These are phyloP conservation scores for Galbula dea DNA, from an alignment of 2,113 vertebrate genomes.

Conservation along the genomic window DNA sequence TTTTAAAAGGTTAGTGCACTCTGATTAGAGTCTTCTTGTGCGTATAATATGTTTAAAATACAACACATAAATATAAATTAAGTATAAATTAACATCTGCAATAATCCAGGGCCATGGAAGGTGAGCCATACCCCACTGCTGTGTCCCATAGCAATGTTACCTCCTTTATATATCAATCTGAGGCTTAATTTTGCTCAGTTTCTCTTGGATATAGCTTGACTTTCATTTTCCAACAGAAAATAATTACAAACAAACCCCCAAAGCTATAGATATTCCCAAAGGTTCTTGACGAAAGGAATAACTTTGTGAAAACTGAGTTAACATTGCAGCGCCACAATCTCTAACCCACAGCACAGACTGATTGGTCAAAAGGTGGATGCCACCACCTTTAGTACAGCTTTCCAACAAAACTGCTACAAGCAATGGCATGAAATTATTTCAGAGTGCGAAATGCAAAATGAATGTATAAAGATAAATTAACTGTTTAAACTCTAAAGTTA, in stretches of 20 bases:
- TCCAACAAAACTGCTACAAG: neutral
- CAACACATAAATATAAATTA: too few species aligned
- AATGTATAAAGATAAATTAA: neutral
- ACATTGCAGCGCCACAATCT: neutral
- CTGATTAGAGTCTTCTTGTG: neutral
- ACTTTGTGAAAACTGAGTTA: constrained; percentile 3
- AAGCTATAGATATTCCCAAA: neutral
- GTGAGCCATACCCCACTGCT: neutral
- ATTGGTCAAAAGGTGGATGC: neutral
- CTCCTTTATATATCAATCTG: constrained; percentile 14
- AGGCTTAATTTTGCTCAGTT: constrained; percentile 36
- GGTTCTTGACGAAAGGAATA: neutral
- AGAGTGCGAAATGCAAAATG: neutral
- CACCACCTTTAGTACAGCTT: neutral
- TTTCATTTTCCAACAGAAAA: constrained; percentile 49
- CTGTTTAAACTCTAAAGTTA: neutral
- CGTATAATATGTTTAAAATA: neutral
- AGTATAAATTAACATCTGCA: neutral
- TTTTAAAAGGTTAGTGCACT: neutral
- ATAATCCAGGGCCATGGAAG: neutral
- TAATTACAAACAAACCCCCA: constrained; percentile 23
- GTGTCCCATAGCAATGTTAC: neutral
- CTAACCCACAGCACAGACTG: neutral
- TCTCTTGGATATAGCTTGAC: neutral
- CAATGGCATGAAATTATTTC: neutral